phyloP scores from a whole-genome alignment of 2,888 invertebrate species.

The Apoderus coryli region DNA sequence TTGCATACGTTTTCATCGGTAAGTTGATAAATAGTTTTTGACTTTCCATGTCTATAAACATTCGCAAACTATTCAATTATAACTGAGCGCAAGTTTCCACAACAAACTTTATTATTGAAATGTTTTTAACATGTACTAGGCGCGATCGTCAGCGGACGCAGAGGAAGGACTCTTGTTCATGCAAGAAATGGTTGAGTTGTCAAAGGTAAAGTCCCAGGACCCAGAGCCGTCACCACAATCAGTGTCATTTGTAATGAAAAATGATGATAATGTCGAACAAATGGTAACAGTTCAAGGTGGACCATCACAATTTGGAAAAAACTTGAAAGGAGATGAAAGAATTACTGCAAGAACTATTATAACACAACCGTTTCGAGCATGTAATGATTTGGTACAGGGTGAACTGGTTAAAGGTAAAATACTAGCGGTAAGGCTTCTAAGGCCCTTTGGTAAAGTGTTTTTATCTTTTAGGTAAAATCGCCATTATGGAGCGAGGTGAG shows the following conservation, averaged over 20 bases:
- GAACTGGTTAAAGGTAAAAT: conserved; percentile 44
- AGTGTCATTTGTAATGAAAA: conserved; percentile 33
- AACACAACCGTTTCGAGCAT: conserved; percentile 58
- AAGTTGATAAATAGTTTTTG: too few relatives aligned
- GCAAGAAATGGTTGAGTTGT: conserved; percentile 92
- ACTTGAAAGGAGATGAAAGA: conserved; percentile 49
- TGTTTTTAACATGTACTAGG: too few relatives aligned
- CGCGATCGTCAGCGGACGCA: conserved; percentile 70
- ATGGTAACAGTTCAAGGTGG: conserved; percentile 51
- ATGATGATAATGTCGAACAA: conserved; percentile 23
- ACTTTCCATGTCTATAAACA: too few relatives aligned
- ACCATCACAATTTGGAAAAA: conserved; percentile 81
- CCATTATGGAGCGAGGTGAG: conserved; percentile 75
- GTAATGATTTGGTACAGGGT: conserved; percentile 42
- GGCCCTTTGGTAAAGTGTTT: too few relatives aligned
- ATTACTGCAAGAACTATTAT: conserved; percentile 48
- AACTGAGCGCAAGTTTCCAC: too few relatives aligned
- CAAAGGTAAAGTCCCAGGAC: conserved; percentile 50
- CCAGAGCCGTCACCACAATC: conserved; percentile 41
- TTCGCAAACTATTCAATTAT: too few relatives aligned
- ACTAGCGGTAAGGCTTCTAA: too few relatives aligned
- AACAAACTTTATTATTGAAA: too few relatives aligned
- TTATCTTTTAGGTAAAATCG: too few relatives aligned
- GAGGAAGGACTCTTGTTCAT: conserved; percentile 89
- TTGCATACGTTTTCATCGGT: conserved; percentile 81